phyloP scores from a whole-genome alignment of 2,888 invertebrate species.

The Drosophila recens region DNA sequence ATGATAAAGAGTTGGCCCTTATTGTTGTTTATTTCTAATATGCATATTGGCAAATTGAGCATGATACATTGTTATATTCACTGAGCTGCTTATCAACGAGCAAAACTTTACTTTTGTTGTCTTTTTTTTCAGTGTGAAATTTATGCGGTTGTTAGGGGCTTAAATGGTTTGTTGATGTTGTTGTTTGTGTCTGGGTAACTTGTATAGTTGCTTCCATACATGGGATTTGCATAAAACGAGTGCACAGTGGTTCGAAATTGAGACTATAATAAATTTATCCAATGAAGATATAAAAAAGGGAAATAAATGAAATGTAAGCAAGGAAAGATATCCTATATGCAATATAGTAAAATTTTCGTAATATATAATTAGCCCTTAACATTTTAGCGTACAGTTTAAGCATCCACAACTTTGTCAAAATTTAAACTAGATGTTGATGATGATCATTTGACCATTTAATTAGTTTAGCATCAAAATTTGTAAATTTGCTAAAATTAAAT shows the following conservation, averaged over 20 bases:
- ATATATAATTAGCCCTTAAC: too few relatives aligned
- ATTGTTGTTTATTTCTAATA: slow-evolving; percentile 19
- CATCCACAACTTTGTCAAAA: too few relatives aligned
- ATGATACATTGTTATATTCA: slow-evolving; percentile 15
- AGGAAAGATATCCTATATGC: too few relatives aligned
- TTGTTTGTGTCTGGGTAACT: slow-evolving; percentile 38
- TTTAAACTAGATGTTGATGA: too few relatives aligned
- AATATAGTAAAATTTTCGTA: too few relatives aligned
- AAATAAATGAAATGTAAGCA: not conserved
- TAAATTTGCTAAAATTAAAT: too few relatives aligned
- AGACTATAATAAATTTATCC: too few relatives aligned
- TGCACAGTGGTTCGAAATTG: slow-evolving; percentile 43
- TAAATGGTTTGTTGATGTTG: slow-evolving; percentile 31
- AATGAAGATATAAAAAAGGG: too few relatives aligned
- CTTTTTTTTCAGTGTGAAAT: slow-evolving; percentile 65
- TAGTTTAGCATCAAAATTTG: too few relatives aligned
- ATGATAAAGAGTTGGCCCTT: slow-evolving; percentile 6
- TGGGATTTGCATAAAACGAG: slow-evolving; percentile 43
- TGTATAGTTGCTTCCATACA: slow-evolving; percentile 20
- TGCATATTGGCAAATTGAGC: slow-evolving; percentile 19
- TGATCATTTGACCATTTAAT: too few relatives aligned
- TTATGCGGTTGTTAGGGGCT: slow-evolving; percentile 79
- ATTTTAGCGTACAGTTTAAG: too few relatives aligned
- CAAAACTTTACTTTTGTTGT: slow-evolving; percentile 30
- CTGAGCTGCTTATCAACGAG: slow-evolving; percentile 47